These are phyloP conservation scores for Drosophila mayaguana DNA, from an alignment of 2,888 invertebrate genomes.

Conservation along the genomic window DNA sequence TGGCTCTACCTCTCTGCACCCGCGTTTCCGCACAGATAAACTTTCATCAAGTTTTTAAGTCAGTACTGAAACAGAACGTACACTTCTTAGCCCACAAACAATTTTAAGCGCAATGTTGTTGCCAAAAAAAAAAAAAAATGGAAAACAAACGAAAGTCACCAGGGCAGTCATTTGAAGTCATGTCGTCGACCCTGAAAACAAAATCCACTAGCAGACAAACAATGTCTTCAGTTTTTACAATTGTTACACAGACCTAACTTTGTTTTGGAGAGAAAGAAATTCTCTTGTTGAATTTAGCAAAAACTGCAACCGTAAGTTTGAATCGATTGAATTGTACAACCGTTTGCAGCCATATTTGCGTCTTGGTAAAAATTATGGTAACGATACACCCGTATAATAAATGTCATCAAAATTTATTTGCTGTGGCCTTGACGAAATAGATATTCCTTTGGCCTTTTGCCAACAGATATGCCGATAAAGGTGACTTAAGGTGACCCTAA, in stretches of 20 bases:
- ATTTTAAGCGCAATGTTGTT: conserved; percentile 66
- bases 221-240: conserved; percentile 29
- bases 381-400: background rate
- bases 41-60: conserved; percentile 68
- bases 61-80: conserved; percentile 34
- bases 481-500: background rate
- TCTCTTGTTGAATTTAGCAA: conserved; percentile 10
- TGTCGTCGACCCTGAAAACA: conserved; percentile 33
- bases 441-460: background rate
- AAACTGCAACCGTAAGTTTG: background rate
- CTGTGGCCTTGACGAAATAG: background rate
- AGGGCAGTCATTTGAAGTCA: conserved; percentile 36
- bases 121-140: conserved; percentile 48
- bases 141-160: conserved; percentile 47
- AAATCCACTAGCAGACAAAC: conserved; percentile 17
- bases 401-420: background rate
- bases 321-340: conserved; percentile 2
- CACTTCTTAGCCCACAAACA: conserved; percentile 22
- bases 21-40: conserved; percentile 46
- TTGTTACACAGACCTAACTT: conserved; percentile 19
- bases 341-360: background rate
- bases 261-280: conserved; percentile 21
- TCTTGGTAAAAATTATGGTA: background rate
- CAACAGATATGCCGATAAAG: background rate
- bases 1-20: background rate